These are phyloP conservation scores for Mycetomoellerius zeteki DNA, from an alignment of 1,140 invertebrate species.

Conservation along the genomic window DNA sequence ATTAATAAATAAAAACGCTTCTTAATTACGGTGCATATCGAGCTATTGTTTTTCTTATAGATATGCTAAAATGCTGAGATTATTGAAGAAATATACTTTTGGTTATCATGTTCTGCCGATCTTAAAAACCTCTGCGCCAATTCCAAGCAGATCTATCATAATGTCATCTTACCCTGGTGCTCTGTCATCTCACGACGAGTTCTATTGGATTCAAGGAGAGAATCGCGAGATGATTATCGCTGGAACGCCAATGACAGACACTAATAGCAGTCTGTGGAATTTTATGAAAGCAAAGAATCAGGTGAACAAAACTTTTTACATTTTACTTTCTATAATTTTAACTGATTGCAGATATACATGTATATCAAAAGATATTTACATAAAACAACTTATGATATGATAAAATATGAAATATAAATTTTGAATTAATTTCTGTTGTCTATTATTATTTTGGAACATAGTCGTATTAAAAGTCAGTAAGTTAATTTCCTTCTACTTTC, in stretches of 20 bases:
- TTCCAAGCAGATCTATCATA: slow-evolving; percentile 89
- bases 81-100: slow-evolving; percentile 96
- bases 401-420: slow-evolving; percentile 3
- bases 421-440: background rate
- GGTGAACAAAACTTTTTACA: slow-evolving; percentile 47
- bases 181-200: slow-evolving; percentile 95
- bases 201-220: slow-evolving; percentile 89
- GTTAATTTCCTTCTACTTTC: background rate
- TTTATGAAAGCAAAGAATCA: slow-evolving; percentile 73
- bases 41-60: slow-evolving; percentile 81
- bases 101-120: slow-evolving; percentile 89
- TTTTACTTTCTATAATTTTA: background rate
- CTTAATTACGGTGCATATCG: background rate
- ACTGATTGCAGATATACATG: background rate
- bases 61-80: slow-evolving; percentile 95
- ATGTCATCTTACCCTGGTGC: slow-evolving; percentile 96
- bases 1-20: background rate
- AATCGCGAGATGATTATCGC: slow-evolving; percentile 88
- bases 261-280: slow-evolving; percentile 75
- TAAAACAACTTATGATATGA: background rate
- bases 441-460: background rate
- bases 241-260: slow-evolving; percentile 86
- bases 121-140: slow-evolving; percentile 82
- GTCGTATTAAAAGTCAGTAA: background rate
- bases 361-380: background rate